Conservation (phyloP, 2,113 vertebrate species). For the Strigops habroptila region DNA sequence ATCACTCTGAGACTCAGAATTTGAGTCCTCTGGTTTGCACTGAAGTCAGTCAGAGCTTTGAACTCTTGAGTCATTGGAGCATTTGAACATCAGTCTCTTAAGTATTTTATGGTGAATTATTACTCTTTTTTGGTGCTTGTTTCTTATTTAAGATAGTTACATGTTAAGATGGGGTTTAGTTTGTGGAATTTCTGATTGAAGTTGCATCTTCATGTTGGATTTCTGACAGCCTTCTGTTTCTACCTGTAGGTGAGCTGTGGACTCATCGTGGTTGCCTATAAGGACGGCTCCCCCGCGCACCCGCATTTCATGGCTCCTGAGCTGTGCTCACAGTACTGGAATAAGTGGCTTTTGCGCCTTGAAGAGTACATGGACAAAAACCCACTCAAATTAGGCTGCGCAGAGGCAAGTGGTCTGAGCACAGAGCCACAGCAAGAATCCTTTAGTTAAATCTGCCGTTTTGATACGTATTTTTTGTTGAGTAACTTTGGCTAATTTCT, state of each 20-base stretch:
- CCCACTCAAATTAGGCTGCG: background rate
- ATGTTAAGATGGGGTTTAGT: background rate
- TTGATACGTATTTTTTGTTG: background rate
- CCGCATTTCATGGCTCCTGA: slow-evolving; percentile 80
- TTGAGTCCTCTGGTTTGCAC: background rate
- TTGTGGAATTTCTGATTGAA: background rate
- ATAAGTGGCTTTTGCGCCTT: slow-evolving; percentile 88
- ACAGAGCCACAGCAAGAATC: background rate
- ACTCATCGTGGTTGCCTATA: slow-evolving; percentile 94
- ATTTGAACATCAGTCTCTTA: background rate
- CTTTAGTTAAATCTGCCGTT: background rate
- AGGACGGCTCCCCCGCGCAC: slow-evolving; percentile 89
- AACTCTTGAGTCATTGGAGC: background rate
- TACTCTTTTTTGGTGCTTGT: background rate
- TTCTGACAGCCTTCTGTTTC: background rate
- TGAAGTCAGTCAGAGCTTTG: background rate
- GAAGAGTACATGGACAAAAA: slow-evolving; percentile 80
- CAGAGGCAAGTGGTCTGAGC: background rate
- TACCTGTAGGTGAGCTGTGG: slow-evolving; percentile 82
- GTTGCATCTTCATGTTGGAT: background rate
- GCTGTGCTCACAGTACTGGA: slow-evolving; percentile 85
- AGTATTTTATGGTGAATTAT: background rate
- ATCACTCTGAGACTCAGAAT: background rate
- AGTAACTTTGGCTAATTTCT: background rate
- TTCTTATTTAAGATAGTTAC: background rate